Percentiles rank a stretch among this genome's conserved stretches.
Evolutionary conservation across 2,888 invertebrate species (phyloP).

Genomic region (Trypoxylon attenuatum): DNA sequence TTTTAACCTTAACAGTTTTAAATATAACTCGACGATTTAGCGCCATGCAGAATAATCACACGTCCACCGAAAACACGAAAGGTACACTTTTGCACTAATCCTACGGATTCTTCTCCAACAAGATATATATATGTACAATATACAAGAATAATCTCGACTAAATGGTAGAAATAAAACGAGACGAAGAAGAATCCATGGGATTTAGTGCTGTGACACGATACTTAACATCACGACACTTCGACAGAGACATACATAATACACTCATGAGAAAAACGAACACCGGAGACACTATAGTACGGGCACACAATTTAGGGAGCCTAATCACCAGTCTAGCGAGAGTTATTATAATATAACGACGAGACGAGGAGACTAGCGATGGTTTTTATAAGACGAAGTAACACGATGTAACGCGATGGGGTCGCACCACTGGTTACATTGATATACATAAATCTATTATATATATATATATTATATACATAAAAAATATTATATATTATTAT

Average conservation of each 20-base stretch:
- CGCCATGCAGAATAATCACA: slow-evolving; percentile 28
- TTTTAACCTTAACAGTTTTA: slow-evolving; percentile 50
- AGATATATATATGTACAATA: too few species aligned
- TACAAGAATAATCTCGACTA: too few species aligned
- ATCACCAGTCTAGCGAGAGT: slow-evolving; percentile 34
- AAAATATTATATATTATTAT: slow-evolving; percentile 36
- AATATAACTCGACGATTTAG: slow-evolving; percentile 37
- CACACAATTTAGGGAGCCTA: slow-evolving; percentile 15
- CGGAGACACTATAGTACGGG: neutral
- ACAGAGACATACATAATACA: too few species aligned
- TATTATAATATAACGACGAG: slow-evolving; percentile 26
- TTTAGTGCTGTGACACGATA: too few species aligned
- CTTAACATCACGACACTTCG: too few species aligned
- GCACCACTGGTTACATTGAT: slow-evolving; percentile 42
- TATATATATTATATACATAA: slow-evolving; percentile 41
- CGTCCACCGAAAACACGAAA: neutral
- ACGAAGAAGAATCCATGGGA: neutral
- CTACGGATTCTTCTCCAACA: too few species aligned
- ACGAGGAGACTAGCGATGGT: slow-evolving; percentile 36
- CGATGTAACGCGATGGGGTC: slow-evolving; percentile 29
- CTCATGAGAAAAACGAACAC: neutral
- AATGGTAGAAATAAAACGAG: neutral
- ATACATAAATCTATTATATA: slow-evolving; percentile 46
- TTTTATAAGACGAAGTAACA: slow-evolving; percentile 43
- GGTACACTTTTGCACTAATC: neutral